Evolutionary conservation across 1,140 invertebrate species (phyloP).

Genomic region (Triops longicaudatus): DNA sequence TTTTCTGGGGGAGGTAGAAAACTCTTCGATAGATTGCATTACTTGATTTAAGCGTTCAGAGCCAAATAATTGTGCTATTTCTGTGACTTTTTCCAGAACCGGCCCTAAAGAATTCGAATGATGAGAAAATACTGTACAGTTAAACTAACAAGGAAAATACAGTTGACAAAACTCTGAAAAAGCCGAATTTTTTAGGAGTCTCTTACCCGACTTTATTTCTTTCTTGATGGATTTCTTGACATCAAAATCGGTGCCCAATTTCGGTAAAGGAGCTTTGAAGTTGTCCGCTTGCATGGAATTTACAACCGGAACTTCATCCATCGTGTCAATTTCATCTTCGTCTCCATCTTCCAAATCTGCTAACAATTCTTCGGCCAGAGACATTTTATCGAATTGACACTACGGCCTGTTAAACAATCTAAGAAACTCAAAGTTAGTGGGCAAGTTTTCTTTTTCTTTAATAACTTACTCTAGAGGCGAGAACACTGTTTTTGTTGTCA

Average conservation of each 20-base stretch:
- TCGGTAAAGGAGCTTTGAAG: slow-evolving; percentile 21
- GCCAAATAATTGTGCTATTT: slow-evolving; percentile 78
- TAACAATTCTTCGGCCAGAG: slow-evolving; percentile 85
- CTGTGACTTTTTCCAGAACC: not conserved
- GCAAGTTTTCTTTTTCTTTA: too few species aligned
- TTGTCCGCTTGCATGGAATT: slow-evolving; percentile 52
- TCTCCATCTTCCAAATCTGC: slow-evolving; percentile 90
- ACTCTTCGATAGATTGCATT: slow-evolving; percentile 66
- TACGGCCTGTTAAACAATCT: not conserved
- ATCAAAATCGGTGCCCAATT: slow-evolving; percentile 19
- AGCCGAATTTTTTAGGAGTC: slow-evolving; percentile 15
- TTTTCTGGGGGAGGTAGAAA: slow-evolving; percentile 55
- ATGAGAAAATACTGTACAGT: not conserved
- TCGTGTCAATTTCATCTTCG: slow-evolving; percentile 45
- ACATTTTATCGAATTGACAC: slow-evolving; percentile 56
- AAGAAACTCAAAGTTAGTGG: not conserved
- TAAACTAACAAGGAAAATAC: too few species aligned
- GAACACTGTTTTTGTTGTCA: not conserved
- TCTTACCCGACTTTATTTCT: slow-evolving; percentile 18
- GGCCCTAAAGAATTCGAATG: not conserved
- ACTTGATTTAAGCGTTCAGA: slow-evolving; percentile 62
- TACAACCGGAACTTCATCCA: slow-evolving; percentile 32
- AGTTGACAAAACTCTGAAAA: too few species aligned
- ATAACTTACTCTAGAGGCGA: not conserved
- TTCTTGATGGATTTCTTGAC: slow-evolving; percentile 20